phyloP scores from a whole-genome alignment of 2,113 vertebrate species.

The Cardinalis cardinalis region DNA sequence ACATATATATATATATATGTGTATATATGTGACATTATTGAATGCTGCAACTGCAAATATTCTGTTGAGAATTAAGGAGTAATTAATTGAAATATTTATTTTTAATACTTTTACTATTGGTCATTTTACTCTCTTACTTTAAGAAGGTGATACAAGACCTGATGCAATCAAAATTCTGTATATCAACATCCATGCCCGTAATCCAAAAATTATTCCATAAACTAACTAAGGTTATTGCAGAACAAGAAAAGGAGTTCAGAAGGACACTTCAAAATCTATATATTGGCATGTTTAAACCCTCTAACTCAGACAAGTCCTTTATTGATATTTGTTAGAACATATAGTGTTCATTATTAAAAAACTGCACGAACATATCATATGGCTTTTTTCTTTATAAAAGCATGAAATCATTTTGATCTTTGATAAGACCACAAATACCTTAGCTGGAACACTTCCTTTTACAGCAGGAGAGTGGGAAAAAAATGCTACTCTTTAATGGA shows the following conservation, averaged over 20 bases:
- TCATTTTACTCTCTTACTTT: neutral
- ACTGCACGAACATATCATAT: neutral
- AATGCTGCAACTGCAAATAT: neutral
- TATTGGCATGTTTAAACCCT: neutral
- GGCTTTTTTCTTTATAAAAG: neutral
- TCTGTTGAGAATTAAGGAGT: neutral
- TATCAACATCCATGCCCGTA: neutral
- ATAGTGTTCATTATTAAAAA: neutral
- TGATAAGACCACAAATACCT: neutral
- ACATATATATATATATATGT: neutral
- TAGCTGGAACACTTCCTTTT: neutral
- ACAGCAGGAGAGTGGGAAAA: neutral
- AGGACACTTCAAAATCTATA: neutral
- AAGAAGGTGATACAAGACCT: neutral
- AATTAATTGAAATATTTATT: neutral
- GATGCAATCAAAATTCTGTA: neutral
- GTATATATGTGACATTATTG: neutral
- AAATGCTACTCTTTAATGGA: neutral
- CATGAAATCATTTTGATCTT: neutral
- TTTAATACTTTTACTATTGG: neutral
- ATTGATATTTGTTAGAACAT: neutral
- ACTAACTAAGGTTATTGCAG: neutral
- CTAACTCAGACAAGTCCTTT: neutral
- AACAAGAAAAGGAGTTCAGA: neutral
- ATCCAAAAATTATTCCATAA: neutral